A percentile compares a stretch with the other conserved stretches of the same genome.
These are phyloP conservation scores for Lasioglossum oenotherae DNA, from an alignment of 2,888 invertebrate species.

Conservation along the genomic window DNA sequence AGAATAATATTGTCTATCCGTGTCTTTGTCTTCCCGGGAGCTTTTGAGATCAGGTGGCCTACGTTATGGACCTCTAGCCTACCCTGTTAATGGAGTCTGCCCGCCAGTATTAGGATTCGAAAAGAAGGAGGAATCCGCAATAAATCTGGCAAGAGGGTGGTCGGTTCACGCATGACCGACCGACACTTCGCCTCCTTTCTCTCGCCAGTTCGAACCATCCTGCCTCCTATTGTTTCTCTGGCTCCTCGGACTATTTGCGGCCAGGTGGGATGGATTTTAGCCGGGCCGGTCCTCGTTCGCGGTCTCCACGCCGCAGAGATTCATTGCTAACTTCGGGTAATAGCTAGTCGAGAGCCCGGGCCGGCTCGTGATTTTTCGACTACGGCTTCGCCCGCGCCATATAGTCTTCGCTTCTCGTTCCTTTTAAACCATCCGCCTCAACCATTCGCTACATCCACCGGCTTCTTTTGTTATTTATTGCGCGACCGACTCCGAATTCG, in stretches of 20 bases:
- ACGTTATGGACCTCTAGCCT: neutral
- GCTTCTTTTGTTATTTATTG: neutral
- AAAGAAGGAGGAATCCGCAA: conserved; percentile 74
- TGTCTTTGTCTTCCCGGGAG: neutral
- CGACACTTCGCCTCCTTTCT: conserved; percentile 34
- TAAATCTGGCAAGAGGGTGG: conserved; percentile 70
- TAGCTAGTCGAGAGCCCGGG: neutral
- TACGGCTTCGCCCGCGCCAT: neutral
- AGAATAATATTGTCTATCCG: neutral
- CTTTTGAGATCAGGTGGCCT: neutral
- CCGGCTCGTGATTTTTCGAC: conserved; percentile 18
- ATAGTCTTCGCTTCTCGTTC: neutral
- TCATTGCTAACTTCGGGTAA: conserved; percentile 16
- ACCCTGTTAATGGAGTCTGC: neutral
- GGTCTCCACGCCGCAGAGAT: conserved; percentile 4
- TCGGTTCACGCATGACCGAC: conserved; percentile 72
- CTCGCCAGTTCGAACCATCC: conserved; percentile 9
- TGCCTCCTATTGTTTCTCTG: conserved; percentile 10
- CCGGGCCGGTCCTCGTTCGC: conserved; percentile 3
- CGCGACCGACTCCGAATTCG: neutral
- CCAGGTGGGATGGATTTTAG: conserved; percentile 9
- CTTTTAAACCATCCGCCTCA: neutral
- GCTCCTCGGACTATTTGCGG: conserved; percentile 19
- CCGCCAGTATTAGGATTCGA: conserved; percentile 69
- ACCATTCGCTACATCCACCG: neutral